Conservation (phyloP, 64 coral and sea anemone species). For the Catalaphyllia jardinei region DNA sequence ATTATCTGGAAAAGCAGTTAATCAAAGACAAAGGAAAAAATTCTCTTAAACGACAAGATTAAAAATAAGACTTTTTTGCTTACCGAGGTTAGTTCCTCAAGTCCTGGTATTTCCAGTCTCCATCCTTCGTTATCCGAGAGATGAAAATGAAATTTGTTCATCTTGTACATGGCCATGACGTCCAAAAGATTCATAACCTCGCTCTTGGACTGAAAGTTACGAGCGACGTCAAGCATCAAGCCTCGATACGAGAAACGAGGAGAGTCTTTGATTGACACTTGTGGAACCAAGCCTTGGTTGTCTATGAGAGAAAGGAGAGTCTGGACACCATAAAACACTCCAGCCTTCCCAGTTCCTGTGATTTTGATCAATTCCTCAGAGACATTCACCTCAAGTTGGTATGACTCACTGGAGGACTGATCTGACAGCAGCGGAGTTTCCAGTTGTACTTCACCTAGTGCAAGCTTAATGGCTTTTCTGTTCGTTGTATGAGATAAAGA, state of each 20-base stretch:
- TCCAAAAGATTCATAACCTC: constrained; percentile 54
- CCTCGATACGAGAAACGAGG: constrained; percentile 63
- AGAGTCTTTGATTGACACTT: constrained; percentile 48
- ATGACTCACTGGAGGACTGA: constrained; percentile 12
- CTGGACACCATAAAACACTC: constrained; percentile 72
- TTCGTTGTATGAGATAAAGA: constrained; percentile 4
- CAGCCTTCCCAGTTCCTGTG: constrained; percentile 32
- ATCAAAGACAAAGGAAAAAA: too few relatives aligned
- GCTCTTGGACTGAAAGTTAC: constrained; percentile 42
- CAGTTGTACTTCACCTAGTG: background rate
- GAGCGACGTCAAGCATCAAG: constrained; percentile 56
- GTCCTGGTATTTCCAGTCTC: constrained; percentile 58
- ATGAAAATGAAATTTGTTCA: constrained; percentile 65
- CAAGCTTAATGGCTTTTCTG: background rate
- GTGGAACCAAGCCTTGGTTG: constrained; percentile 35
- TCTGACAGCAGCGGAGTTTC: background rate
- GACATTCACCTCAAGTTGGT: constrained; percentile 39
- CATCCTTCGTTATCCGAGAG: constrained; percentile 65
- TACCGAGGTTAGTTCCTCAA: constrained; percentile 41
- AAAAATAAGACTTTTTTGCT: background rate
- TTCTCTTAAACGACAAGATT: too few relatives aligned
- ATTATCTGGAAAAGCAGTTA: too few relatives aligned
- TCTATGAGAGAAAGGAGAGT: constrained; percentile 40
- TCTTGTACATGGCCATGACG: constrained; percentile 51
- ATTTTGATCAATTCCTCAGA: constrained; percentile 36